These are phyloP conservation scores for Eurois occulta DNA, from an alignment of 2,888 invertebrate genomes.

Conservation along the genomic window DNA sequence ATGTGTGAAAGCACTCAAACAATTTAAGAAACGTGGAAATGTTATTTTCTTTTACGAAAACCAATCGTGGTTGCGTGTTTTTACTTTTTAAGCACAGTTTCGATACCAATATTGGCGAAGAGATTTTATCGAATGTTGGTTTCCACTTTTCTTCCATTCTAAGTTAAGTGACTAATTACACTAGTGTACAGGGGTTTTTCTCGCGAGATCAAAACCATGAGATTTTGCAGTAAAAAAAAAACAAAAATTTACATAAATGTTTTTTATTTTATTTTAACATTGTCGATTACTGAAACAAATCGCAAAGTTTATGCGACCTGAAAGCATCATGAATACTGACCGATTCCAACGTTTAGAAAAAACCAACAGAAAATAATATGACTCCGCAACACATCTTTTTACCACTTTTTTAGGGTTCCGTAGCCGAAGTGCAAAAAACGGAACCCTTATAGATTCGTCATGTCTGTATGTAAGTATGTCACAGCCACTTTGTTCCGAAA, in stretches of 20 bases:
- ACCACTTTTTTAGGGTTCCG: no score
- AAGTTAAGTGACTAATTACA: neutral
- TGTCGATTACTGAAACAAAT: no score
- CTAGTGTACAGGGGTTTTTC: neutral
- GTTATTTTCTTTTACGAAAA: slow-evolving; percentile 2
- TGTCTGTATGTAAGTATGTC: no score
- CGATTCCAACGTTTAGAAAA: neutral
- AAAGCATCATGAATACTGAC: no score
- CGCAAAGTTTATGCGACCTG: no score
- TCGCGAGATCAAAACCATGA: neutral
- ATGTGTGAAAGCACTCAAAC: slow-evolving; percentile 4
- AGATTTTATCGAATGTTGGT: neutral
- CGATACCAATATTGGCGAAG: neutral
- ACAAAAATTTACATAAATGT: no score
- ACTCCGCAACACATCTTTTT: neutral
- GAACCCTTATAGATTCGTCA: no score
- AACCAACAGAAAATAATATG: neutral
- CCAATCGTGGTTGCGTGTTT: neutral
- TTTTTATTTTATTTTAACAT: no score
- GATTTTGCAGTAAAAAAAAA: neutral
- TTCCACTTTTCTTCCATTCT: neutral
- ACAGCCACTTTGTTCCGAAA: no score
- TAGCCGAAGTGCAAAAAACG: no score
- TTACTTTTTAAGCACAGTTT: neutral
- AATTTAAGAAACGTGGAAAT: slow-evolving; percentile 13